Conservation (phyloP, 2,888 invertebrate species). For the Caenorhabditis macrosperma region DNA sequence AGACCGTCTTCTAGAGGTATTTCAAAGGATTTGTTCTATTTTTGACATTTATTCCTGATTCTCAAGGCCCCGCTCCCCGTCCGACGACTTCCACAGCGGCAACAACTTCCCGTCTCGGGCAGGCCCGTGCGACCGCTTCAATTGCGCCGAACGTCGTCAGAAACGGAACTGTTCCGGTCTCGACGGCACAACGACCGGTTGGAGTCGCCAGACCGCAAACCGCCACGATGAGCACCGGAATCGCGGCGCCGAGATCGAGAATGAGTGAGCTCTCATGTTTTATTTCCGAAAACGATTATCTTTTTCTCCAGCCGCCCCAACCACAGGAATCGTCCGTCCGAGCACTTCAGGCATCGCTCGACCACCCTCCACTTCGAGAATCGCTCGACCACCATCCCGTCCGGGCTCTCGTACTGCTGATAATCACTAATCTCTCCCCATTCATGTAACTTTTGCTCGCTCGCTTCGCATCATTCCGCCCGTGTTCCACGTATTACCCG, state of each 20-base stretch:
- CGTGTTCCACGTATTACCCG: not conserved
- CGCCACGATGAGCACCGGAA: not conserved
- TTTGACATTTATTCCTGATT: too few relatives aligned
- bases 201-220: conserved; percentile 36
- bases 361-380: not conserved
- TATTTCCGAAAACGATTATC: not conserved
- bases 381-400: conserved; percentile 30
- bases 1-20: conserved; percentile 1
- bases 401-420: conserved; percentile 22
- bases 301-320: conserved; percentile 4
- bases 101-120: not conserved
- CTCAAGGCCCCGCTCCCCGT: not conserved
- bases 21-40: not conserved
- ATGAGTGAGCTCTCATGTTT: conserved; percentile 16
- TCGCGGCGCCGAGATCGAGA: conserved; percentile 5
- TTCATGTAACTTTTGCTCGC: not conserved
- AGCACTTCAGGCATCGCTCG: conserved; percentile 1
- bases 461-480: not conserved
- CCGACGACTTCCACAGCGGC: not conserved
- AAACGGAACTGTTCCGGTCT: not conserved
- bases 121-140: not conserved
- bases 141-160: conserved; percentile 41
- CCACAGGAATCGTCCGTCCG: conserved; percentile 19
- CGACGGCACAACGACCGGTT: not conserved
- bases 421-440: not conserved